phyloP scores from a whole-genome alignment of 2,888 invertebrate genomes.

The Bellardia pandia region DNA sequence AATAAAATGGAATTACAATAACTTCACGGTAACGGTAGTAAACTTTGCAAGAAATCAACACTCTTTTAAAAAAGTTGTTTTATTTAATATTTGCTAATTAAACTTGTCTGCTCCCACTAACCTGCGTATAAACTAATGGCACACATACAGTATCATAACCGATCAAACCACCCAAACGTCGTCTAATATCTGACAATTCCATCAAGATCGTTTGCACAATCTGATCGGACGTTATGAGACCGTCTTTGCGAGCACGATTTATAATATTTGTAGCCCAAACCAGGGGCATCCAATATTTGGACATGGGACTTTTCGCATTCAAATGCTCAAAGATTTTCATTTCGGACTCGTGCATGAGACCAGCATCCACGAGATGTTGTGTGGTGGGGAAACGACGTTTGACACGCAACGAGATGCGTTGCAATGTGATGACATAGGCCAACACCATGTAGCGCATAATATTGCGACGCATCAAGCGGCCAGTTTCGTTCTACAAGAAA shows the following conservation, averaged over 20 bases:
- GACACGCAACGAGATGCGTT: slow-evolving; percentile 93
- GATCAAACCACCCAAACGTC: slow-evolving; percentile 92
- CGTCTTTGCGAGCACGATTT: slow-evolving; percentile 93
- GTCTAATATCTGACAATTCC: slow-evolving; percentile 94
- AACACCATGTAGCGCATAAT: slow-evolving; percentile 95
- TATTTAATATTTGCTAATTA: no score
- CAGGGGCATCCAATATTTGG: slow-evolving; percentile 96
- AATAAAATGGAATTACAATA: no score
- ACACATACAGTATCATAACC: slow-evolving; percentile 97
- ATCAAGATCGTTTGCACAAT: slow-evolving; percentile 95
- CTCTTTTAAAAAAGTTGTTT: no score
- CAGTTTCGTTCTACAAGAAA: slow-evolving; percentile 91
- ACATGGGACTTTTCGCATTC: slow-evolving; percentile 95
- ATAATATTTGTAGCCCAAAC: slow-evolving; percentile 97
- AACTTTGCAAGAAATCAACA: no score
- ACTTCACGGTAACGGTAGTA: no score
- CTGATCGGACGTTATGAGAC: slow-evolving; percentile 93
- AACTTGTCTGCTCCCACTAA: slow-evolving; percentile 81
- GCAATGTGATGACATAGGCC: slow-evolving; percentile 94
- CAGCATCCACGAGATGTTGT: slow-evolving; percentile 96
- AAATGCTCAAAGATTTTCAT: slow-evolving; percentile 95
- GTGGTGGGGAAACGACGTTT: slow-evolving; percentile 95
- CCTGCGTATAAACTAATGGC: slow-evolving; percentile 96
- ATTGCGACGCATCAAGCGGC: slow-evolving; percentile 94
- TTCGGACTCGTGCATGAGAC: slow-evolving; percentile 95